Conservation (phyloP, 1,140 invertebrate species). For the Bacillus rossius region DNA sequence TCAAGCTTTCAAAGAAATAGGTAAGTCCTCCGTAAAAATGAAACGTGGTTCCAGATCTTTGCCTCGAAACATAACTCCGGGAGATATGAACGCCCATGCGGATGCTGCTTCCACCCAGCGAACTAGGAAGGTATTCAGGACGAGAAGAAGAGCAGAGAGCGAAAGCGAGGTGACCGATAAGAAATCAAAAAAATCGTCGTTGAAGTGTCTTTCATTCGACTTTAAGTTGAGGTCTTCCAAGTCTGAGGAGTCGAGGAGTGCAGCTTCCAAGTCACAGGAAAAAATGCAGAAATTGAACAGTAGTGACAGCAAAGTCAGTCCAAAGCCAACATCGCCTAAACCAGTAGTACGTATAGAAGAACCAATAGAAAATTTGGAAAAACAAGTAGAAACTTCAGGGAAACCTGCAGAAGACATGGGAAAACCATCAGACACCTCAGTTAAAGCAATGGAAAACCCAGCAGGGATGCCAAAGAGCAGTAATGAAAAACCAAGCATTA, state of each 20-base stretch:
- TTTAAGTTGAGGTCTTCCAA: too few relatives aligned
- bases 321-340: too few relatives aligned
- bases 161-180: constrained; percentile 6
- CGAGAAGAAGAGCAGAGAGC: constrained; percentile 9
- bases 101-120: constrained; percentile 3
- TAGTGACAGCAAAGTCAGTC: too few relatives aligned
- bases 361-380: neutral
- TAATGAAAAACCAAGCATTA: constrained; percentile 9
- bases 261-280: too few relatives aligned
- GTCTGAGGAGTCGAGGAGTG: too few relatives aligned
- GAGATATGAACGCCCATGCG: constrained; percentile 2
- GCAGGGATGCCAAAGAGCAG: neutral
- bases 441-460: neutral
- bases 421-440: neutral
- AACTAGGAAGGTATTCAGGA: neutral
- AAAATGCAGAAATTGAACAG: too few relatives aligned
- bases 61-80: constrained; percentile 6
- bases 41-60: constrained; percentile 4
- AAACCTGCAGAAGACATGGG: neutral
- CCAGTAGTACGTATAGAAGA: neutral
- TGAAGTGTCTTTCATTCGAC: too few relatives aligned
- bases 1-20: constrained; percentile 18
- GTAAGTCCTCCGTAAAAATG: constrained; percentile 14
- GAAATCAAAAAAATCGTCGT: neutral
- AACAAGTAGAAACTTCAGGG: neutral